Base-by-base conservation (phyloP, 2,113 vertebrate species). In the Stomatorhinus ivindoensis region DNA sequence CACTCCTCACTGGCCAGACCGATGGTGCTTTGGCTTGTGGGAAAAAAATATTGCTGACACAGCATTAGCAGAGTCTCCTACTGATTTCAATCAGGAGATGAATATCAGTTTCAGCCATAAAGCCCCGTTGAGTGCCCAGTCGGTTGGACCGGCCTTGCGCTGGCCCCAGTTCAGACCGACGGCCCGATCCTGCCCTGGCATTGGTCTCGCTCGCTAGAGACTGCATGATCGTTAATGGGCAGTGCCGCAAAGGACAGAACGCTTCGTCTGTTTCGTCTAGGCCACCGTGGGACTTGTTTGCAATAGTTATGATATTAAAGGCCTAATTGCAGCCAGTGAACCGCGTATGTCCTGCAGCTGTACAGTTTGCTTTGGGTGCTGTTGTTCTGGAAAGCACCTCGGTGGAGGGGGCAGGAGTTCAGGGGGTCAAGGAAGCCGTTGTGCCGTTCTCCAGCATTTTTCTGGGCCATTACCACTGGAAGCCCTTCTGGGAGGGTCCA, bases 71-170 rank as follows among this genome's bases (percentile, higher is more conserved):
- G 90, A 51, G 89, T 92, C 94, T 94, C 93, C 93, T 92, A 94
- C 93, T 94, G 94, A 97, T 96, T 95, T 93, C 92, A 96, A 95
- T 96, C 95, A 95, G 93, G 91, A 93, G 95, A 96, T 96, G 95
- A 95, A 93, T 94, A 96, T 94, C 94, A 90, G 92, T 94, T 96
- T 95, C 92, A 89, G 89, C 91, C 91, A 91, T 93, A 93, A 94
- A 61, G 93, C 93, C 92, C 92, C 93, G 94, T 94, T 94, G 93
- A 92, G 88, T 95, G 94, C 95, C 91, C 93, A 87, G 88, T 94
- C 91, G 94, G 94, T 93, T 96, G 95, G 94, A 94, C 92, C n/a
- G 1, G 92, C 92, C 92, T 92, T 93, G 92, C 90, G 91, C 92
- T 96, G 95, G 95, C 95, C 92, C 65, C 82, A 90, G 89, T 92